These are phyloP conservation scores for Rosalia funebris DNA, from an alignment of 2,888 invertebrate species.

Conservation along the genomic window DNA sequence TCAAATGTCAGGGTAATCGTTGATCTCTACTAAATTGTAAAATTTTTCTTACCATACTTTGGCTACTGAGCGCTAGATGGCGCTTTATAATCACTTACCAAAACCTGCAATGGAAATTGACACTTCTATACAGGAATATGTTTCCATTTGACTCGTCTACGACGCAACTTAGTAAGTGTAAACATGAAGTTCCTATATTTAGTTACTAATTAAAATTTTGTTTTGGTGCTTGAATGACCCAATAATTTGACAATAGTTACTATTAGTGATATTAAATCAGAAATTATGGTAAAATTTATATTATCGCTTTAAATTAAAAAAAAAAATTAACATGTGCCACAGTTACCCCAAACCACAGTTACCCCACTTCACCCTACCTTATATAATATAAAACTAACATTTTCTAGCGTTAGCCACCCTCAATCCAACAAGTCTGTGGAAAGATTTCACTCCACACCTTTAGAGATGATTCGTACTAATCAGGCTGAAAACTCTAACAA, in stretches of 20 bases:
- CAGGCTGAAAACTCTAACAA: too few species aligned
- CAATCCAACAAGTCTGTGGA: too few species aligned
- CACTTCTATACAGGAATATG: not conserved
- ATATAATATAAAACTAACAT: too few species aligned
- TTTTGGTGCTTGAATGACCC: not conserved
- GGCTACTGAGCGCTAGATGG: not conserved
- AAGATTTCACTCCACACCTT: too few species aligned
- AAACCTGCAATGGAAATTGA: not conserved
- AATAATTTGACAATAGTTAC: not conserved
- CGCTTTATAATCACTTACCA: not conserved
- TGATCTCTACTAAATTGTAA: not conserved
- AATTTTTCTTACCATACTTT: not conserved
- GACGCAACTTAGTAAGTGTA: not conserved
- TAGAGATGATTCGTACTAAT: too few species aligned
- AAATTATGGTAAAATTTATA: not conserved
- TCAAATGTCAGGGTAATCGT: not conserved
- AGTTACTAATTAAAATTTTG: not conserved
- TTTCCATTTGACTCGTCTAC: not conserved
- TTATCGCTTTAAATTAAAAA: not conserved
- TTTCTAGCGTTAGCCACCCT: too few species aligned
- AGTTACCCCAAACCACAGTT: too few species aligned
- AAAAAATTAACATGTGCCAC: not conserved
- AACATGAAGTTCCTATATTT: not conserved
- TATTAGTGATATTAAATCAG: not conserved
- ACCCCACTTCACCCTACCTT: too few species aligned